These are phyloP conservation scores for Solen grandis DNA, from an alignment of 1,140 invertebrate species.

Conservation along the genomic window DNA sequence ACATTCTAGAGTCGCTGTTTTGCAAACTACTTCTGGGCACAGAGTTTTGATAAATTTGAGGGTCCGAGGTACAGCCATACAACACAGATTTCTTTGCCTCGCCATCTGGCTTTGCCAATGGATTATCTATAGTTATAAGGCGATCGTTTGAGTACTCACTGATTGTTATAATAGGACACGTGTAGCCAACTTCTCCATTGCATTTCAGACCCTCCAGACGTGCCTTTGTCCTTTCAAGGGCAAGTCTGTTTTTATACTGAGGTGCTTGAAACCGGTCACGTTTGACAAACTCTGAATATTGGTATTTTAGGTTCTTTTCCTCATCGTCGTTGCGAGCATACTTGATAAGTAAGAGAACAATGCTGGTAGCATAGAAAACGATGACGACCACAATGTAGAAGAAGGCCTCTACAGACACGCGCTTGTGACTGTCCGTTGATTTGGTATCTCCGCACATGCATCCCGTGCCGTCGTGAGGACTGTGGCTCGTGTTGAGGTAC, in stretches of 20 bases:
- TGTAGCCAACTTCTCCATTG: background rate
- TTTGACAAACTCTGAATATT: constrained; percentile 73
- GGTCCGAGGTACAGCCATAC: too few species aligned
- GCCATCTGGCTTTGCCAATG: too few species aligned
- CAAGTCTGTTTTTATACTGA: constrained; percentile 59
- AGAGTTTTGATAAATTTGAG: too few species aligned
- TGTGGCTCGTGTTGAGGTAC: background rate
- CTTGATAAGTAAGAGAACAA: constrained; percentile 74
- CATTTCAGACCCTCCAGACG: constrained; percentile 1
- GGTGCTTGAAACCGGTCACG: constrained; percentile 62
- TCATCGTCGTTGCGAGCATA: constrained; percentile 71
- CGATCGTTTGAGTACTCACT: constrained; percentile 29
- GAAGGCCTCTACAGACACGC: constrained; percentile 66
- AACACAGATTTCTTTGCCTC: too few species aligned
- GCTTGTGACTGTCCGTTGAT: constrained; percentile 4
- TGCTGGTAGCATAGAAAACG: constrained; percentile 72
- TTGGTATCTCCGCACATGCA: background rate
- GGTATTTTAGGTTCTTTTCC: constrained; percentile 66
- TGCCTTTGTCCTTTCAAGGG: constrained; percentile 37
- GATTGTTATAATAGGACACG: constrained; percentile 42
- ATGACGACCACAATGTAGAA: constrained; percentile 76
- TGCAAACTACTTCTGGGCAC: too few species aligned
- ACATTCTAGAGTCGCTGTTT: too few species aligned
- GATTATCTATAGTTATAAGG: too few species aligned
- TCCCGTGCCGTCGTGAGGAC: background rate